Percentiles rank a stretch among this genome's conserved stretches.
These are phyloP conservation scores for Neogale vison DNA, from an alignment of 2,113 vertebrate species.

Conservation along the genomic window DNA sequence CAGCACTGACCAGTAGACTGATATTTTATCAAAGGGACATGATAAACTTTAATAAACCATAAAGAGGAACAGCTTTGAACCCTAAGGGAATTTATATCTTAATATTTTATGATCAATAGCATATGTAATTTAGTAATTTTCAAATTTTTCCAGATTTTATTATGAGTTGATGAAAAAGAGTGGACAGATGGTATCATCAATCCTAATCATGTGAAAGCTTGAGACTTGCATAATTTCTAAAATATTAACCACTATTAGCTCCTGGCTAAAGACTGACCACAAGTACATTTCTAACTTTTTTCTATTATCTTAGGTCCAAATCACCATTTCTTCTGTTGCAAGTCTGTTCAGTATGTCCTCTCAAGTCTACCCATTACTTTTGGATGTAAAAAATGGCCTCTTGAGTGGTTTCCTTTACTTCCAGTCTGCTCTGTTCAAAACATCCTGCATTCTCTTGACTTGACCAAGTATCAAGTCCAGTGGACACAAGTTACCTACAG, in stretches of 20 bases:
- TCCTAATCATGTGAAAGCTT: slow-evolving; percentile 37
- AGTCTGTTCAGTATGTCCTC: background rate
- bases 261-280: slow-evolving; percentile 10
- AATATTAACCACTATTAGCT: slow-evolving; percentile 13
- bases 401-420: slow-evolving; percentile 23
- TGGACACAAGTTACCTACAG: background rate
- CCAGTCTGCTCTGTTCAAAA: background rate
- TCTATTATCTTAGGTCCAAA: background rate
- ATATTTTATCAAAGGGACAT: background rate
- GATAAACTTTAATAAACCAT: background rate
- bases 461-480: background rate
- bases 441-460: background rate
- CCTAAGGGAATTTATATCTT: slow-evolving; percentile 11
- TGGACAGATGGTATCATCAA: slow-evolving; percentile 43
- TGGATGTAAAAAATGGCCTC: background rate
- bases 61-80: background rate
- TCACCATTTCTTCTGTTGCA: background rate
- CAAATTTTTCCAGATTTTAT: slow-evolving; percentile 50
- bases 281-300: background rate
- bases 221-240: slow-evolving; percentile 23
- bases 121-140: slow-evolving; percentile 52
- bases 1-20: background rate
- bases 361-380: background rate
- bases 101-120: slow-evolving; percentile 38
- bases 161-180: slow-evolving; percentile 42